A percentile compares a stretch with the other conserved stretches of the same genome.
Conservation (phyloP, 2,797 vertebrate species). For the Acestrorhynchus altus region DNA sequence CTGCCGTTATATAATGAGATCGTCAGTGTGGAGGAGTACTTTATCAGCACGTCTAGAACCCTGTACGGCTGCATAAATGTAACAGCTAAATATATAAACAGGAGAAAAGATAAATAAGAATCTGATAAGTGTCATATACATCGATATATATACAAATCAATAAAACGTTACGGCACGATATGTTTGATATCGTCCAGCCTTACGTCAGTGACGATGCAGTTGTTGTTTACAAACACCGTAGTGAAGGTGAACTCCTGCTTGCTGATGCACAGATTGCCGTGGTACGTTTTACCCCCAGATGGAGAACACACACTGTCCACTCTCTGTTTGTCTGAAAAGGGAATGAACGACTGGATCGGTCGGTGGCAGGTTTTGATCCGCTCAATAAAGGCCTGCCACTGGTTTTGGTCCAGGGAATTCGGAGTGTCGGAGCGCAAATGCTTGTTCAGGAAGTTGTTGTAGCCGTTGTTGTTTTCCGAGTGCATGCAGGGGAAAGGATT, state of each 20-base stretch:
- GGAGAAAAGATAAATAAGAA: too few relatives aligned
- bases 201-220: not conserved
- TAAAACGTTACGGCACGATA: too few relatives aligned
- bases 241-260: slow-evolving; percentile 21
- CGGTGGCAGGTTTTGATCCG: not conserved
- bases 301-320: slow-evolving; percentile 27
- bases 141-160: too few relatives aligned
- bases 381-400: slow-evolving; percentile 32
- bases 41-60: too few relatives aligned
- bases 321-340: not conserved
- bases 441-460: not conserved
- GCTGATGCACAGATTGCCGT: slow-evolving; percentile 25
- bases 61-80: too few relatives aligned
- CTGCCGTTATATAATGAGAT: not conserved
- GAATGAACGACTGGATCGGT: slow-evolving; percentile 42
- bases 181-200: not conserved
- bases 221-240: slow-evolving; percentile 18
- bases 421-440: slow-evolving; percentile 10
- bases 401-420: not conserved
- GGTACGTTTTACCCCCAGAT: slow-evolving; percentile 27
- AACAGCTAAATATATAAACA: too few relatives aligned
- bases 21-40: not conserved
- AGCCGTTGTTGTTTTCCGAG: not conserved
- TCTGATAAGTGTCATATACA: too few relatives aligned
- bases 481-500: not conserved